These are phyloP conservation scores for Serinus canaria DNA, from an alignment of 2,113 vertebrate genomes.

Conservation along the genomic window DNA sequence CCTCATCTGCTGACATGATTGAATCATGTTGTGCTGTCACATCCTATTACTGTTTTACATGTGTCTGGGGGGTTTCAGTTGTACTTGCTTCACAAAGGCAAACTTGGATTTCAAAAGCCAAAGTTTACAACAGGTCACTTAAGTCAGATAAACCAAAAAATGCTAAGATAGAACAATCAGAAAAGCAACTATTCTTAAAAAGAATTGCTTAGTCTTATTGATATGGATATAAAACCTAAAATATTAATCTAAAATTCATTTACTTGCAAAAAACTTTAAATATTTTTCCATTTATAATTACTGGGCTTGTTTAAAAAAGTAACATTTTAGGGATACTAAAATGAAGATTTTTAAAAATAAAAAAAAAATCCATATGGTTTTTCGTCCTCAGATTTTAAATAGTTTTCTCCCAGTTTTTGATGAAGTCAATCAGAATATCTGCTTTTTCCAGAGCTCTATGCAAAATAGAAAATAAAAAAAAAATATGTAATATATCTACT, in stretches of 20 bases:
- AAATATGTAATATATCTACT: neutral
- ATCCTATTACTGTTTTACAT: neutral
- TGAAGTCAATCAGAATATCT: neutral
- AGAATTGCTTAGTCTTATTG: neutral
- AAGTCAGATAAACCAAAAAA: neutral
- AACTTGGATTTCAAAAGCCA: neutral
- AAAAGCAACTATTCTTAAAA: neutral
- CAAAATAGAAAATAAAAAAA: neutral
- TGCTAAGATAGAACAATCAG: neutral
- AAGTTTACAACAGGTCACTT: neutral
- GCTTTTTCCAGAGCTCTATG: neutral
- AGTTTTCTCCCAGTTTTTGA: neutral
- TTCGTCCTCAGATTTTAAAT: neutral
- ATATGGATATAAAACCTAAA: neutral
- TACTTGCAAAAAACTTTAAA: neutral
- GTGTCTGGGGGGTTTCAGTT: neutral
- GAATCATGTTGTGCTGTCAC: conserved; percentile 7
- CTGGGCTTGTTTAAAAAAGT: neutral
- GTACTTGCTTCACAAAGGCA: neutral
- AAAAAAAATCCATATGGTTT: neutral
- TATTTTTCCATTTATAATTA: neutral
- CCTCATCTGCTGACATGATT: neutral
- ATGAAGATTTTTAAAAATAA: neutral
- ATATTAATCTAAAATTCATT: neutral
- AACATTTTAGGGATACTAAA: neutral